These are phyloP conservation scores for Andricus grossulariae DNA, from an alignment of 1,140 invertebrate species.

Conservation along the genomic window DNA sequence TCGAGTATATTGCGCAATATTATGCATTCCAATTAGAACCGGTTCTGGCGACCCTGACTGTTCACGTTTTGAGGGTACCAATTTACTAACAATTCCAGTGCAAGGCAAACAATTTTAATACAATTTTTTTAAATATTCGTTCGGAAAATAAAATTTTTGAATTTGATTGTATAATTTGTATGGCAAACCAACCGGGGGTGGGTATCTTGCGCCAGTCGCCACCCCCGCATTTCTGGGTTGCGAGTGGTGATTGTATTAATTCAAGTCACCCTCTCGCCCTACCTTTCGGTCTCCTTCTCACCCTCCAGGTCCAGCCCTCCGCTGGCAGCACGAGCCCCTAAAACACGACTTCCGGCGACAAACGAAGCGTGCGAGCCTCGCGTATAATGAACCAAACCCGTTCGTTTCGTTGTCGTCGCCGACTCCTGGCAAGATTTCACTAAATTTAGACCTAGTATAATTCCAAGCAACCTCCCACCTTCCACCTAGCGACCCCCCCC, in stretches of 20 bases:
- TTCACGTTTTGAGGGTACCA: too few species aligned
- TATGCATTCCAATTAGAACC: too few species aligned
- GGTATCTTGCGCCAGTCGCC: constrained; percentile 51
- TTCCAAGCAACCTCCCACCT: constrained; percentile 36
- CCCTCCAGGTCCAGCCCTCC: constrained; percentile 52
- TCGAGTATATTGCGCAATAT: too few species aligned
- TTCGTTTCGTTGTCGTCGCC: constrained; percentile 55
- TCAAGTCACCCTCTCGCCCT: constrained; percentile 62
- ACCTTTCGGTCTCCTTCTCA: constrained; percentile 50
- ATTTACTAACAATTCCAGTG: too few species aligned
- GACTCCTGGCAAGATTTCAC: constrained; percentile 50
- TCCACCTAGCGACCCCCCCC: too few species aligned
- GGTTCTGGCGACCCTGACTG: too few species aligned
- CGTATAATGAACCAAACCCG: constrained; percentile 75
- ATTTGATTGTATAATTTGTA: constrained; percentile 58
- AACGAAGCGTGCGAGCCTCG: constrained; percentile 75
- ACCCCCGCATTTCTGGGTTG: constrained; percentile 42
- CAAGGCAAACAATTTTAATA: too few species aligned
- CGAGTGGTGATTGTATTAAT: constrained; percentile 70
- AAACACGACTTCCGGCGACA: constrained; percentile 73
- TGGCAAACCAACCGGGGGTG: constrained; percentile 61
- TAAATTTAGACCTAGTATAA: constrained; percentile 55
- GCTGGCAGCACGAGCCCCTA: constrained; percentile 60
- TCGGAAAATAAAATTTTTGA: neutral
- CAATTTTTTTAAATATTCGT: neutral